These are phyloP conservation scores for Cerastis rubricosa DNA, from an alignment of 2,888 invertebrate species.

Conservation along the genomic window DNA sequence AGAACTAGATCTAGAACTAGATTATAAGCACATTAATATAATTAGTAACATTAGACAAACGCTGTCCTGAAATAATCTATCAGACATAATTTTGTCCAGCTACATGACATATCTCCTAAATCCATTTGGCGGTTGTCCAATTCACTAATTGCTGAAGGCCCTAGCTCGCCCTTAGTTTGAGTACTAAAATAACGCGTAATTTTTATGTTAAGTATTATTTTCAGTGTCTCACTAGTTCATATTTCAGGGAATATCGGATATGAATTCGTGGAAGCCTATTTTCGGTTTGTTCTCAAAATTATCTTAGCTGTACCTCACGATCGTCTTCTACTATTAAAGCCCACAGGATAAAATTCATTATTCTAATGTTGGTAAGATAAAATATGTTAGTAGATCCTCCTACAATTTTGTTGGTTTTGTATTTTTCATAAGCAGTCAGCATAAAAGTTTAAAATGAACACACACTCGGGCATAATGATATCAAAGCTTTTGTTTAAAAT, in stretches of 20 bases:
- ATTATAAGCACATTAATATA: background rate
- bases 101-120: slow-evolving; percentile 44
- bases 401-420: background rate
- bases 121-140: slow-evolving; percentile 54
- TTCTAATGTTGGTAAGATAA: background rate
- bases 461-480: background rate
- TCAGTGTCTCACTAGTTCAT: background rate
- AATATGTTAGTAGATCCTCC: background rate
- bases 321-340: background rate
- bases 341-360: background rate
- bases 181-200: slow-evolving; percentile 4
- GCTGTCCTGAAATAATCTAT: slow-evolving; percentile 14
- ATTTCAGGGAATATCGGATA: slow-evolving; percentile 22
- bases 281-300: slow-evolving; percentile 10
- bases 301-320: background rate
- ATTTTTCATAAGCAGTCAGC: background rate
- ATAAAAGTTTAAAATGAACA: background rate
- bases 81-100: slow-evolving; percentile 24
- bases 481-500: background rate
- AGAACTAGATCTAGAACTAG: no score
- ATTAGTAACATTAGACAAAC: background rate
- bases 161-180: background rate
- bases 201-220: no score
- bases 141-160: slow-evolving; percentile 47
- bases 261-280: slow-evolving; percentile 5